A percentile compares a stretch with the other conserved stretches of the same genome.
Evolutionary conservation across 1,140 invertebrate species (phyloP).

Genomic region (Cecropterus lyciades): DNA sequence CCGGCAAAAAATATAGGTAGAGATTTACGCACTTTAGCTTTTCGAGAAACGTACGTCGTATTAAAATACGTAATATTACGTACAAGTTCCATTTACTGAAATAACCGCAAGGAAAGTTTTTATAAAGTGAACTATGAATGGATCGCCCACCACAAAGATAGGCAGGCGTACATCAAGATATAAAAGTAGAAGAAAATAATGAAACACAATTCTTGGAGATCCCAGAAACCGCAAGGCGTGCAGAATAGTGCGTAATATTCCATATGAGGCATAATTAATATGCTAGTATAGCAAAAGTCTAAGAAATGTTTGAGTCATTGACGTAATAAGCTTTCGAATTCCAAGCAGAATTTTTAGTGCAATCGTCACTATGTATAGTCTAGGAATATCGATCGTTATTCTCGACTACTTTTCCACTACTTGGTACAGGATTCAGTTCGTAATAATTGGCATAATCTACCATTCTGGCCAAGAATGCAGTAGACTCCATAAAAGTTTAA

Average conservation of each 20-base stretch:
- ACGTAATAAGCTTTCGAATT: not conserved
- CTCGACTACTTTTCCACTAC: not conserved
- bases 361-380: not conserved
- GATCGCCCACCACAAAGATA: too few relatives aligned
- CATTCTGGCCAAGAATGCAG: too few relatives aligned
- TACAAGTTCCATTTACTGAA: too few relatives aligned
- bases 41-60: too few relatives aligned
- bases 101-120: too few relatives aligned
- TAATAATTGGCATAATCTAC: too few relatives aligned
- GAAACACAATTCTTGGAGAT: not conserved
- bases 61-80: too few relatives aligned
- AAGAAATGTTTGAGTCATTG: constrained; percentile 5
- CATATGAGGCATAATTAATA: constrained; percentile 3
- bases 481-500: too few relatives aligned
- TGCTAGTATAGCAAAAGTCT: not conserved
- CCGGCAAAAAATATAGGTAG: too few relatives aligned
- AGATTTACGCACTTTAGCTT: too few relatives aligned
- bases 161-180: not conserved
- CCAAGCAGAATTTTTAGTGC: not conserved
- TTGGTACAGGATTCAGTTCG: not conserved
- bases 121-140: too few relatives aligned
- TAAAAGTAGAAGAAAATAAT: not conserved
- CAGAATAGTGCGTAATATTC: constrained; percentile 4
- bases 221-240: not conserved
- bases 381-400: too few relatives aligned